Conservation (phyloP, 2,888 invertebrate genomes). For the Thera obeliscata region DNA sequence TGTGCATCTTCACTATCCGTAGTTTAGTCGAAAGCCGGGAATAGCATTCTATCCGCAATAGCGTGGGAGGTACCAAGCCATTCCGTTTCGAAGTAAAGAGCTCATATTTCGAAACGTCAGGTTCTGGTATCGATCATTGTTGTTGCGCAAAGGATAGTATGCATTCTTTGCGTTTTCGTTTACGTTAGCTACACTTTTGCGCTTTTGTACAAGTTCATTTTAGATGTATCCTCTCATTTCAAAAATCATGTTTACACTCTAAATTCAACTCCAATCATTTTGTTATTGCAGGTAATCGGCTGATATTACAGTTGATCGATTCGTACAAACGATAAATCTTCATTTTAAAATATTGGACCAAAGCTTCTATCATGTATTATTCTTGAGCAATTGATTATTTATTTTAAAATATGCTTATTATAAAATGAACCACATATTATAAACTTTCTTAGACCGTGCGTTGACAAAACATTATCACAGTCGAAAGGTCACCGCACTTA, state of each 20-base stretch:
- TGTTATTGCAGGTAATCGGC: slow-evolving; percentile 46
- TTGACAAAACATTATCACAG: not conserved
- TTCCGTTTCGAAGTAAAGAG: slow-evolving; percentile 76
- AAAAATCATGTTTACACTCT: slow-evolving; percentile 31
- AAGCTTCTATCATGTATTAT: not conserved
- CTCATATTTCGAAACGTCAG: slow-evolving; percentile 76
- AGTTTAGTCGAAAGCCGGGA: slow-evolving; percentile 49
- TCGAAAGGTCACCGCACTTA: not conserved
- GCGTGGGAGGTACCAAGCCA: slow-evolving; percentile 54
- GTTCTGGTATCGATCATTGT: slow-evolving; percentile 54
- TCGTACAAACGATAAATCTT: slow-evolving; percentile 8
- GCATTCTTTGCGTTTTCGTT: slow-evolving; percentile 48
- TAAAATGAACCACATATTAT: not conserved
- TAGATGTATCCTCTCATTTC: slow-evolving; percentile 39
- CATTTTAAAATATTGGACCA: slow-evolving; percentile 1
- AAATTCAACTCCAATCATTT: slow-evolving; percentile 39
- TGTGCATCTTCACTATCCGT: slow-evolving; percentile 55
- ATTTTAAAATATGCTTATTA: not conserved
- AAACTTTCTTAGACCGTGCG: not conserved
- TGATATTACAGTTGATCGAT: slow-evolving; percentile 34
- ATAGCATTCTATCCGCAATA: slow-evolving; percentile 49
- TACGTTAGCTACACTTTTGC: slow-evolving; percentile 50
- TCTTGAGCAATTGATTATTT: not conserved
- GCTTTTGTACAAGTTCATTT: slow-evolving; percentile 38
- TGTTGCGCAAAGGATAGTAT: slow-evolving; percentile 48